Conservation (phyloP, 2,797 vertebrate species). For the Neosilurus hyrtlii region DNA sequence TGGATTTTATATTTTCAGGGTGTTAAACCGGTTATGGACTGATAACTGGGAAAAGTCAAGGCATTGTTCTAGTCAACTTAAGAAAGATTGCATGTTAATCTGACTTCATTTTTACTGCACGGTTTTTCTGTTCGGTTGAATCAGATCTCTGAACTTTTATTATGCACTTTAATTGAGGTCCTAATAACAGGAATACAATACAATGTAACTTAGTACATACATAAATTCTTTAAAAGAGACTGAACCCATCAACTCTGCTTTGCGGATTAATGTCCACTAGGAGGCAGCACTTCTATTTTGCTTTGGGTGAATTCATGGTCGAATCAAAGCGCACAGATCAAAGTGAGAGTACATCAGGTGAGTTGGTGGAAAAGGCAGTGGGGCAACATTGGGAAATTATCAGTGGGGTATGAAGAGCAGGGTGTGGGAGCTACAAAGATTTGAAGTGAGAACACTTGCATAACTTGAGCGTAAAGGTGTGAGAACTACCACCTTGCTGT, state of each 20-base stretch:
- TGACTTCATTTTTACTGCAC: not conserved
- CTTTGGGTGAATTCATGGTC: not conserved
- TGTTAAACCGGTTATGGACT: not conserved
- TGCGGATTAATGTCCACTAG: constrained; percentile 29
- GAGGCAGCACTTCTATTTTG: constrained; percentile 27
- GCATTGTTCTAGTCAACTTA: not conserved
- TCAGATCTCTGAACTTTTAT: not conserved
- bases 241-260: not conserved
- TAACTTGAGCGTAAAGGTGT: constrained; percentile 63
- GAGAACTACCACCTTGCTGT: constrained; percentile 69
- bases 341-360: constrained; percentile 59
- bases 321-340: constrained; percentile 60
- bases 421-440: constrained; percentile 64
- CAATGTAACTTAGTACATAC: too few species aligned
- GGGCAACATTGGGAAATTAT: constrained; percentile 56
- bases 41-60: not conserved
- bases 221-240: not conserved
- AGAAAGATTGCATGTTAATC: not conserved
- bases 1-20: not conserved
- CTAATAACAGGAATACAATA: not conserved
- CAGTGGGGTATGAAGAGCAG: constrained; percentile 67
- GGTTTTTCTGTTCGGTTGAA: not conserved
- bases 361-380: constrained; percentile 39
- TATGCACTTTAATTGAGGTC: not conserved
- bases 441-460: constrained; percentile 63